These are phyloP conservation scores for Clinocottus analis DNA, from an alignment of 2,113 vertebrate genomes.

Conservation along the genomic window DNA sequence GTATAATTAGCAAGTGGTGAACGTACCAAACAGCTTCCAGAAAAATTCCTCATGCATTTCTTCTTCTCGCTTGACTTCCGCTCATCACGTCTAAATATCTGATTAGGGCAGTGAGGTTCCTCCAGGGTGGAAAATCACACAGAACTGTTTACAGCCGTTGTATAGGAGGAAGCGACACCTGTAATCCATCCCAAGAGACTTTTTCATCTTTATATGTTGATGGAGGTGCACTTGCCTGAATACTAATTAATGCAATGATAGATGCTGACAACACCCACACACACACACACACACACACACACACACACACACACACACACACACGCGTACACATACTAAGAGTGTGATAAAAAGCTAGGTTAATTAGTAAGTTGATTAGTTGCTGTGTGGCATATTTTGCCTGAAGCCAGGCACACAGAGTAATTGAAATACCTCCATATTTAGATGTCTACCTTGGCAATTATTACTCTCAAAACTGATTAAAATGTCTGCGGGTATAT, in stretches of 20 bases:
- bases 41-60: slow-evolving; percentile 3
- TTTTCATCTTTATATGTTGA: slow-evolving; percentile 27
- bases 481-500: slow-evolving; percentile 68
- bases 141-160: slow-evolving; percentile 14
- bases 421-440: slow-evolving; percentile 82
- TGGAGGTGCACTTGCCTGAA: slow-evolving; percentile 25
- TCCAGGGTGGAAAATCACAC: not conserved
- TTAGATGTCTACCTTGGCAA: slow-evolving; percentile 80
- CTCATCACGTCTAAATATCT: slow-evolving; percentile 6
- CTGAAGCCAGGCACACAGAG: slow-evolving; percentile 69
- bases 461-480: slow-evolving; percentile 81
- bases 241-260: slow-evolving; percentile 29
- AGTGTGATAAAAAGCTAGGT: slow-evolving; percentile 59
- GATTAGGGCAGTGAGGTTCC: slow-evolving; percentile 2
- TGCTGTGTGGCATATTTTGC: slow-evolving; percentile 68
- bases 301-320: not conserved
- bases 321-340: slow-evolving; percentile 3
- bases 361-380: slow-evolving; percentile 76
- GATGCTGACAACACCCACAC: slow-evolving; percentile 29
- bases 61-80: not conserved
- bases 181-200: slow-evolving; percentile 19
- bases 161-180: not conserved
- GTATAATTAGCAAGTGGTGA: slow-evolving; percentile 40
- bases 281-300: slow-evolving; percentile 17
- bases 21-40: not conserved